Conservation (phyloP, 2,113 vertebrate genomes). For the Raja brachyura region DNA sequence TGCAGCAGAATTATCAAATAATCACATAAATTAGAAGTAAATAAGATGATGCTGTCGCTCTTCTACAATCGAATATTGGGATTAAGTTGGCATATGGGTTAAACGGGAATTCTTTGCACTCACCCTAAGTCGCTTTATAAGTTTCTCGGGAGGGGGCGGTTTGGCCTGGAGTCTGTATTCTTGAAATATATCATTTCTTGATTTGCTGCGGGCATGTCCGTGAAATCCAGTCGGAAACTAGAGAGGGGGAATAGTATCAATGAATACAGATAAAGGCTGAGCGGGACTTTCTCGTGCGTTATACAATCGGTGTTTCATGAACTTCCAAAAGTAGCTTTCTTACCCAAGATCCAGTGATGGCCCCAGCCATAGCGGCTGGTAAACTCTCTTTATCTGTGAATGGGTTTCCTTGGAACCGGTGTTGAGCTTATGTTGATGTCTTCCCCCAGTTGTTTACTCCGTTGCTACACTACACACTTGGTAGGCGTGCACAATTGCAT, state of each 20-base stretch:
- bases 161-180: conserved; percentile 51
- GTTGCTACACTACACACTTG: conserved; percentile 51
- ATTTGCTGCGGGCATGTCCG: conserved; percentile 59
- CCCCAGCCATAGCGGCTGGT: background rate
- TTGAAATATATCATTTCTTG: conserved; percentile 51
- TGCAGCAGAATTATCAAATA: background rate
- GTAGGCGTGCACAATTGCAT: conserved; percentile 44
- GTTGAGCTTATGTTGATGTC: conserved; percentile 41
- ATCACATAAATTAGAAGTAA: background rate
- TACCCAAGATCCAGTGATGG: conserved; percentile 32
- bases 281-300: background rate
- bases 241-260: background rate
- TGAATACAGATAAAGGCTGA: background rate
- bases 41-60: background rate
- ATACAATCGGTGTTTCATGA: background rate
- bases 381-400: conserved; percentile 33
- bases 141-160: conserved; percentile 53
- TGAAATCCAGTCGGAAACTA: conserved; percentile 62
- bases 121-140: conserved; percentile 48
- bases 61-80: background rate
- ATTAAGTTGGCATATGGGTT: background rate
- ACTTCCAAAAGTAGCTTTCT: background rate
- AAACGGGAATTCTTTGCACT: background rate
- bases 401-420: conserved; percentile 42
- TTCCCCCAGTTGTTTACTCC: conserved; percentile 41